Base-by-base conservation (phyloP, 1,140 invertebrate genomes). In the Anastrepha ludens region DNA sequence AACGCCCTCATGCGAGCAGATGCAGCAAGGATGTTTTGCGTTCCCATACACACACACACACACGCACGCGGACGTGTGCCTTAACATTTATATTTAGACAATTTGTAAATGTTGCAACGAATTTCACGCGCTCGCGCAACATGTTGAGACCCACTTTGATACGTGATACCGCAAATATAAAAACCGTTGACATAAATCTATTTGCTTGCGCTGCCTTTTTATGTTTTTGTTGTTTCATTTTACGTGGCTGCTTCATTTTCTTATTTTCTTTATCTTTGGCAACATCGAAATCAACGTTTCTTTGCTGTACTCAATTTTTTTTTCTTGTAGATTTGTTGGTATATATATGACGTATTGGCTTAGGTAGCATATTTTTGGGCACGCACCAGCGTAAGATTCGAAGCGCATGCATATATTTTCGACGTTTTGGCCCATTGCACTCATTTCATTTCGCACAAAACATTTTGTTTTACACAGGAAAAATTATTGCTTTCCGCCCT, bases 161-260 rank as follows among this genome's bases (percentile, higher is more conserved):
- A 74, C 70, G 70, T 74, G 70, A 17, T 74, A 74, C 70, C 70
- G 70, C 70, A 74, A 74, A 74, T n/a, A 47, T 44, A 74, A 74
- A 74, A 74, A 74, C 47, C 17, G 70, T 74, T 74, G 70, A 74
- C 70, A 74, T 74, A 74, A 74, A 74, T 74, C 70, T 74, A 74
- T 74, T 74, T 29, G 70, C 47, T 74, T 47, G 44, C n/a, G 70
- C 17, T 74, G 44, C 13, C 44, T 74, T 74, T 74, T 13, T n/a
- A n/a, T 50, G 70, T 47, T 74, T 4, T 15, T 50, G 15, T 41
- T 70, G 44, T 47, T 47, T 15, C 44, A 6, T n/a, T 74, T 74
- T 29, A 47, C 47, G 17, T 44, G 70, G 4, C 29, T 74, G 7
- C 17, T 17, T 74, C 6, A 13, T 47, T 74, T 74, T 74, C 70